Evolutionary conservation across 2,888 invertebrate species (phyloP).

Genomic region (Mesodorylaimus sp.): DNA sequence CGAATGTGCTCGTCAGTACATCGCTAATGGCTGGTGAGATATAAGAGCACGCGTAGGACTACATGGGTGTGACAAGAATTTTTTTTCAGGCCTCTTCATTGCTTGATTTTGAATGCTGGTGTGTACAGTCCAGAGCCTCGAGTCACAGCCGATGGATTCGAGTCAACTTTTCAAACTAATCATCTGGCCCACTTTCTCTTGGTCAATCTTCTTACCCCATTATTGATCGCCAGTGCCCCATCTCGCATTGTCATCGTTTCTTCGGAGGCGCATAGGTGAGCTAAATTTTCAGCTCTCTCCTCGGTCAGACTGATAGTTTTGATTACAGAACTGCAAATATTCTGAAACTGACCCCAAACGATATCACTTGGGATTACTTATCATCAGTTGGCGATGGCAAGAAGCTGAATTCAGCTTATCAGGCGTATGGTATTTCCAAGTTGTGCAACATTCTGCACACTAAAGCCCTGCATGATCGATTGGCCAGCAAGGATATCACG

Average conservation of each 20-base stretch:
- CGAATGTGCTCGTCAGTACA: constrained; percentile 30
- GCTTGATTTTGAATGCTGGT: constrained; percentile 36
- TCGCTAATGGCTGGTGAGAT: constrained; percentile 25
- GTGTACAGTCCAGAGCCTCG: constrained; percentile 32
- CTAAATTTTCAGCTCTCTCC: too few species aligned
- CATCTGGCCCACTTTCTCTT: constrained; percentile 32
- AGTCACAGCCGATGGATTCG: constrained; percentile 19
- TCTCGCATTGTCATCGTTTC: constrained; percentile 29
- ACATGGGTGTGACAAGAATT: not conserved
- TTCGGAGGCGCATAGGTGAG: constrained; percentile 33
- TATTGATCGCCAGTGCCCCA: constrained; percentile 16
- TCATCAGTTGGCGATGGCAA: constrained; percentile 43
- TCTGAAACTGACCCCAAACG: constrained; percentile 16
- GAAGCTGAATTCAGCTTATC: constrained; percentile 43
- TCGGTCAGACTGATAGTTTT: too few species aligned
- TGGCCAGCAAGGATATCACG: constrained; percentile 1
- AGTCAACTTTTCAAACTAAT: constrained; percentile 22
- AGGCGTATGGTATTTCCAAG: constrained; percentile 56
- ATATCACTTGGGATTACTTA: constrained; percentile 37
- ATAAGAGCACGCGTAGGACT: not conserved
- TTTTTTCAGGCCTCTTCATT: constrained; percentile 31
- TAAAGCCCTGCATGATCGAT: constrained; percentile 9
- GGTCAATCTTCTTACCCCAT: constrained; percentile 22
- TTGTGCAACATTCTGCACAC: constrained; percentile 8
- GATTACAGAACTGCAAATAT: too few species aligned